Base-by-base conservation (phyloP, 1,140 invertebrate species). In the Sarcophaga bullata region DNA sequence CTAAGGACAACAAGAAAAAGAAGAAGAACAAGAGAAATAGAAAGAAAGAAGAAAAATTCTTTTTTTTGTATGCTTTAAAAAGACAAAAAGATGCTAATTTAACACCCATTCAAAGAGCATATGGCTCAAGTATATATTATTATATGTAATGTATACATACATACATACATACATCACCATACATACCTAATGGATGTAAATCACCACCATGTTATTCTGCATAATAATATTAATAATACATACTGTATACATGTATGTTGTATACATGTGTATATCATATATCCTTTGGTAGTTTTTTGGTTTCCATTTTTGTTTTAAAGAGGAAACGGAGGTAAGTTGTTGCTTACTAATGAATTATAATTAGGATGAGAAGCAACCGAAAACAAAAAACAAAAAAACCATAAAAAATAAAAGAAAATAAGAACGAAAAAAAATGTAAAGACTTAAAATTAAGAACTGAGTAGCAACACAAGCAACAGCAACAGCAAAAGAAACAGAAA, bases 311-410 rank as follows among this genome's bases (percentile, higher is more conserved):
- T 37, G 25, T 37, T 72, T 50, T 50, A 78, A 52, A 76, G 2
- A 49, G n/a, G 6, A 50, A 7, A 25, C 19, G 25, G 75, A 19
- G 75, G 75, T 50, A 78, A 78, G n/a, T 11, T 13, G n/a, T 49
- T 78, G 17, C 75, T 48, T 78, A 78, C 75, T 78, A 78, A 78
- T 78, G 75, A 78, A 78, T 78, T 78, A 78, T 78, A 78, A 78
- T 78, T 78, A 78, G 52, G 75, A 78, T 52, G 75, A 25, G 48
- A 7, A 78, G 48, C 7, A 76, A 75, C 37, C 19, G n/a, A 15
- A 49, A 76, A 46, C 8, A 47, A 9, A 47, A 73, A 73, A 37
- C 72, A 73, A 73, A 13, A 46, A 73, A 76, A 49, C 6, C 48
- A 49, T 17, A 52, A 50, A 78, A 72, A 68, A 19, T 72, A 19